phyloP scores from a whole-genome alignment of 2,797 vertebrate species.

The Parauchenoglanis ngamensis region DNA sequence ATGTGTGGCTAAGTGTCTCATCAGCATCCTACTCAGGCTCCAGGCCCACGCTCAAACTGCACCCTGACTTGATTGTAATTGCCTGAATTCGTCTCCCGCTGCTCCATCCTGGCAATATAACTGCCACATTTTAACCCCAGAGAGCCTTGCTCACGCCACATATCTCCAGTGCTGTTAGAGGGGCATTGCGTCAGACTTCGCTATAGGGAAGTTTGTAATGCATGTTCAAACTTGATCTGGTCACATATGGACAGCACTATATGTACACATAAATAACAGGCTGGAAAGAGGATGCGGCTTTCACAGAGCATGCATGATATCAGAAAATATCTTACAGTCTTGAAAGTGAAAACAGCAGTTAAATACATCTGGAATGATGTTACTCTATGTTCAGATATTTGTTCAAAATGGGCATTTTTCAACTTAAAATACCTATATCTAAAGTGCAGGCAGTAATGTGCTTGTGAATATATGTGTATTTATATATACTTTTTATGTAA shows the following conservation, averaged over 20 bases:
- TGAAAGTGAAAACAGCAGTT: not conserved
- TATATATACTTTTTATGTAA: not conserved
- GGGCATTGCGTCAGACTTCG: constrained; percentile 44
- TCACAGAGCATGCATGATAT: not conserved
- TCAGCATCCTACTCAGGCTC: constrained; percentile 99
- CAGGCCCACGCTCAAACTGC: constrained; percentile 96
- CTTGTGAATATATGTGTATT: not conserved
- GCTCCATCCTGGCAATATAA: constrained; percentile 99
- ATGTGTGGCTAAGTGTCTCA: constrained; percentile 99
- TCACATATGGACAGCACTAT: constrained; percentile 34
- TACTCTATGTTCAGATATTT: not conserved
- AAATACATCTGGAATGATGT: not conserved
- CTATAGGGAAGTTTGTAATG: constrained; percentile 19
- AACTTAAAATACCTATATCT: not conserved
- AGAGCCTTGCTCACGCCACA: constrained; percentile 70
- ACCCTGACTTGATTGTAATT: constrained; percentile 99
- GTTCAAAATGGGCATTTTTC: not conserved
- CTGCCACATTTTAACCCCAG: constrained; percentile 99
- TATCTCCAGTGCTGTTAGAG: constrained; percentile 53
- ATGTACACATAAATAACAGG: constrained; percentile 29
- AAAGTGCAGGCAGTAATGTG: not conserved
- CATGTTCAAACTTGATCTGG: constrained; percentile 15
- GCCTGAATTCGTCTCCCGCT: constrained; percentile 99
- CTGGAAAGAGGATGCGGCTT: not conserved
- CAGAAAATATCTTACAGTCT: not conserved